Evolutionary conservation across 2,888 invertebrate species (phyloP).

Genomic region (Mesorhabditis sp.): DNA sequence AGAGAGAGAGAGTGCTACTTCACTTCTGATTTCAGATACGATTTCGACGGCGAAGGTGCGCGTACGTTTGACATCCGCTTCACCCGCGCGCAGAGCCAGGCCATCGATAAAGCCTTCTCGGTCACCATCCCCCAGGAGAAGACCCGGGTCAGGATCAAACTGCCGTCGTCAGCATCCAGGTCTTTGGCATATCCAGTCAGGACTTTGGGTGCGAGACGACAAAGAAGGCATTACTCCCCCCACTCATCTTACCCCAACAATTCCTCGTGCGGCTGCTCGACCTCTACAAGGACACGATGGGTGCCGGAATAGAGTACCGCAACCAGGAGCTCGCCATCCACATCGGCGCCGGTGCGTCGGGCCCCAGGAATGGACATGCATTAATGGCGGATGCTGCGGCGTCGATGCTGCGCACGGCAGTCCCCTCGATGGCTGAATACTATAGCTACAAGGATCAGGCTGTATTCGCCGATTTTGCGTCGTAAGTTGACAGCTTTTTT

Average conservation of each 20-base stretch:
- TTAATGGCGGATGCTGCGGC: neutral
- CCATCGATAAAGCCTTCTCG: too few relatives aligned
- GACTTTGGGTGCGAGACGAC: constrained; percentile 15
- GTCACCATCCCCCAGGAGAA: too few relatives aligned
- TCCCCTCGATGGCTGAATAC: neutral
- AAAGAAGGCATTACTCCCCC: constrained; percentile 2
- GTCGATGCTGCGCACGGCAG: neutral
- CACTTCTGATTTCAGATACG: too few relatives aligned
- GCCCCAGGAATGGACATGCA: neutral
- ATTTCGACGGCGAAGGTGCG: neutral
- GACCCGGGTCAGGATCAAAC: neutral
- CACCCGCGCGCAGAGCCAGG: neutral
- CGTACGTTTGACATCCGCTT: neutral
- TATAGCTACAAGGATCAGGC: neutral
- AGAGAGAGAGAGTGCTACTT: too few relatives aligned
- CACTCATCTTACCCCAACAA: constrained; percentile 13
- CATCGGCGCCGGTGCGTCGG: neutral
- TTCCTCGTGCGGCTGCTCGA: constrained; percentile 8
- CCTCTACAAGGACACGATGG: neutral
- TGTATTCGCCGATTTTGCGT: neutral
- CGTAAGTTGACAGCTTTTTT: neutral
- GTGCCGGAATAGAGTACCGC: neutral
- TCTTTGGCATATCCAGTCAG: constrained; percentile 12
- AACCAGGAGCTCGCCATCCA: neutral
- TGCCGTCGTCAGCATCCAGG: constrained; percentile 2